Evolutionary conservation across 1,140 invertebrate genomes (phyloP).

Genomic region (Dendroctonus ponderosae): DNA sequence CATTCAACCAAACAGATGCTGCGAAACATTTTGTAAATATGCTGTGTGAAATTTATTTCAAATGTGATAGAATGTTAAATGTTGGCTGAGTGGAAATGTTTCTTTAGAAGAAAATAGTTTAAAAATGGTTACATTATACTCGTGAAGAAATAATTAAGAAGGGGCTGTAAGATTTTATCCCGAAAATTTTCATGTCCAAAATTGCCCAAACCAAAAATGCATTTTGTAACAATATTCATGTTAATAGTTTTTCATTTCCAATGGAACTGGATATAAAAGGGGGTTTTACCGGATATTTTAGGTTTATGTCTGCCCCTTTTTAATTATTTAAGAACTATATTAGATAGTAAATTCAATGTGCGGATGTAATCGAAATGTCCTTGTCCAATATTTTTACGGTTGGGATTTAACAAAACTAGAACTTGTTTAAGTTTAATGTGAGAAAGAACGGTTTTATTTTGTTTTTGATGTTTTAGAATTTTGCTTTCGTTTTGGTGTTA

Average conservation of each 20-base stretch:
- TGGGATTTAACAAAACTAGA: conserved; percentile 18
- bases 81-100: conserved; percentile 4
- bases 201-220: too few relatives aligned
- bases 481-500: conserved; percentile 38
- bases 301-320: too few relatives aligned
- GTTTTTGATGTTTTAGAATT: conserved; percentile 37
- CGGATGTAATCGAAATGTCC: conserved; percentile 26
- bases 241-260: too few relatives aligned
- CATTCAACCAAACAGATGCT: conserved; percentile 15
- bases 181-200: not conserved
- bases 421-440: conserved; percentile 26
- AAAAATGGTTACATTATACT: conserved; percentile 29
- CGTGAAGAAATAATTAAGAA: not conserved
- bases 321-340: too few relatives aligned
- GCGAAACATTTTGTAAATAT: conserved; percentile 31
- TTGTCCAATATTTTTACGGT: conserved; percentile 24
- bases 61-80: conserved; percentile 17
- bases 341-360: conserved; percentile 16
- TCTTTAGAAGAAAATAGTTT: conserved; percentile 5
- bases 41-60: conserved; percentile 18
- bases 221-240: too few relatives aligned
- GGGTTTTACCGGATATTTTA: too few relatives aligned
- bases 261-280: too few relatives aligned
- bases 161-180: not conserved
- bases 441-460: conserved; percentile 29